Evolutionary conservation across 2,888 invertebrate genomes (phyloP), one percentile per base, ranked within the genome.

Genomic region (Girardia tigrina): DNA sequence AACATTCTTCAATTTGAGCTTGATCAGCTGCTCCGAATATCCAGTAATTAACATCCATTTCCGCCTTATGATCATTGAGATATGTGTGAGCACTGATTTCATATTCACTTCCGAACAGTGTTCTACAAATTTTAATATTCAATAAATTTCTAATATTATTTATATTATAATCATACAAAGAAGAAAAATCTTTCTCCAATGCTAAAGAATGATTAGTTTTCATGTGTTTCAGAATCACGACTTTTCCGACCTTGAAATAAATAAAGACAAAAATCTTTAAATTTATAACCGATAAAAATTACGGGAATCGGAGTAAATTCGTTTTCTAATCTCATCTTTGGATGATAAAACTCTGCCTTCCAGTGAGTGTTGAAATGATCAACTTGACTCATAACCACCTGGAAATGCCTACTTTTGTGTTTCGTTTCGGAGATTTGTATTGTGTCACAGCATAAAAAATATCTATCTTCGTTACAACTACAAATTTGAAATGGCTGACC

Each of bases 41-140:
- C 82, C 82, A 83, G 75, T 81, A 82, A 78, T 84, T 84, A 69
- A 79, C 79, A 27, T 82, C 81, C 76, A 79, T 79, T 75, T 84
- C 84, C 1, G 82, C 83, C 71, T 80, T 80, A 77, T 83, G 83
- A 0, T 82, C 81, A 77, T 83, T 81, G 20, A 83, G 79, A 76
- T 79, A 79, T 0, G 82, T 83, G 78, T 80, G 78, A 28, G 80
- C 80, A 6, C 82, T 80, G 12, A 83, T 79, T 78, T 84, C 84
- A 77, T 81, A 82, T 72, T 84, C 83, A n/a, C 78, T 72, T 12
- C 83, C 82, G 77, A 82, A 82, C 26, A 81, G 79, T 28, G 82
- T 83, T 75, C 83, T 82, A 78, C 70, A 77, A 77, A 29, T 26
- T 77, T 72, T 1, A 78, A 8, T 2, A 76, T 2, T 6, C 16